Evolutionary conservation across 2,113 vertebrate species (phyloP), one percentile per base, ranked within the genome.

Genomic region (Drymodes brunneopygia): DNA sequence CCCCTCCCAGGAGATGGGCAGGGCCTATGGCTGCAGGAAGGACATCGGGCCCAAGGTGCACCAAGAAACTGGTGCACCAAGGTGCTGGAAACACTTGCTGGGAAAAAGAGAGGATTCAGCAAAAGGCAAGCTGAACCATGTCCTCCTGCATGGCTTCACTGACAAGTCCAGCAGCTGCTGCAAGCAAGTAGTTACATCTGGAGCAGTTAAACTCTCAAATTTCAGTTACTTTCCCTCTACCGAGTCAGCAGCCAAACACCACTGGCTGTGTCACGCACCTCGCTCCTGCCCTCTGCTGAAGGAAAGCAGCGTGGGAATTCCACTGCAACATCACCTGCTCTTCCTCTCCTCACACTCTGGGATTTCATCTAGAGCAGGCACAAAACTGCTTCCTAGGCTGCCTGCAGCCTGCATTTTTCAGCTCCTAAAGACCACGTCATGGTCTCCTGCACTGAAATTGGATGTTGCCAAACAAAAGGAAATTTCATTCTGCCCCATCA

Each of bases 201-300:
- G 29, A 78, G 45, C 42, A 70, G 42, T 7, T 42, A 23, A 62
- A 31, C 29, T 57, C 48, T 58, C 50, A 31, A n/a, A 70, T 81
- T 25, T 54, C 12, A 24, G 25, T 40, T 25, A 17, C 17, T 44
- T 44, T 22, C 44, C 50, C 13, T 6, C 1, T 19, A 10, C 12
- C 0, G 0, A 70, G 36, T 24, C 29, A 47, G 25, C 12, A 78
- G 38, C 15, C 10, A 61, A 79, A 16, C 2, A 7, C 4, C 47
- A 72, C n/a, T 0, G 42, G 40, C 19, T 13, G 23, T 12, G 40
- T 71, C 72, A n/a, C 9, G 0, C 40, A 83, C 72, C 82, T 78
- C 67, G 4, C 75, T 90, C 48, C 51, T 83, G 95, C 87, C 91
- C 95, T 94, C 92, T 94, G 2, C 87, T 81, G 88, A 90, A 71